These are phyloP conservation scores for Idaea dimidiata DNA, from an alignment of 2,888 invertebrate genomes.

Conservation along the genomic window DNA sequence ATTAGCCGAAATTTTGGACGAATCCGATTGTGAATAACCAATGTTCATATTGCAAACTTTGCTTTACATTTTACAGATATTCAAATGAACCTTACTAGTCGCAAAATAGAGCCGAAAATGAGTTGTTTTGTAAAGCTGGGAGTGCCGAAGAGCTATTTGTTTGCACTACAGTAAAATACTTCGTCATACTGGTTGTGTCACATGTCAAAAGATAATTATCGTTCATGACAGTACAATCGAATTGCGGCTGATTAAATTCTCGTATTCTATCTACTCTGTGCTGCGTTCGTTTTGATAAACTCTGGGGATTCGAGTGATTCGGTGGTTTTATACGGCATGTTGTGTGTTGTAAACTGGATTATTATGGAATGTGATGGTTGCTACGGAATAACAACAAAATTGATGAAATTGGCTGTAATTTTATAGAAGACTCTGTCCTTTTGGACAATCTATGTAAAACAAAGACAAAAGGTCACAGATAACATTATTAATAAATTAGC, in stretches of 20 bases:
- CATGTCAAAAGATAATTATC: conserved; percentile 43
- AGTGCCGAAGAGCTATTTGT: conserved; percentile 14
- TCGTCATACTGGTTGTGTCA: conserved; percentile 37
- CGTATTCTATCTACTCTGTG: conserved; percentile 14
- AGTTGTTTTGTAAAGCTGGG: conserved; percentile 6
- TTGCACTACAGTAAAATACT: conserved; percentile 30
- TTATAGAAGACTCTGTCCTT: too few relatives aligned
- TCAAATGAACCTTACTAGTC: background rate
- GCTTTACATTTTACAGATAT: background rate
- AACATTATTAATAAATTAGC: too few relatives aligned
- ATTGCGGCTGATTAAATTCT: conserved; percentile 33
- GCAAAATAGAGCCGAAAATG: conserved; percentile 3
- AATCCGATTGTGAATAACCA: conserved; percentile 30
- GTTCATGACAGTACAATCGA: conserved; percentile 36
- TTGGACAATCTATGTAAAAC: too few relatives aligned
- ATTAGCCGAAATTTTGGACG: conserved; percentile 21
- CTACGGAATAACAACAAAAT: background rate
- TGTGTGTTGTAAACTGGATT: background rate
- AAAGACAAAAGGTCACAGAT: too few relatives aligned
- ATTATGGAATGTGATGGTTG: background rate
- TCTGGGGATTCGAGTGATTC: background rate
- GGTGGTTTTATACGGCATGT: background rate
- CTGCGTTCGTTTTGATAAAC: background rate
- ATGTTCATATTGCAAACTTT: conserved; percentile 13
- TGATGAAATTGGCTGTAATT: background rate